phyloP scores from a whole-genome alignment of 1,140 invertebrate species.

The Contarinia nasturtii region DNA sequence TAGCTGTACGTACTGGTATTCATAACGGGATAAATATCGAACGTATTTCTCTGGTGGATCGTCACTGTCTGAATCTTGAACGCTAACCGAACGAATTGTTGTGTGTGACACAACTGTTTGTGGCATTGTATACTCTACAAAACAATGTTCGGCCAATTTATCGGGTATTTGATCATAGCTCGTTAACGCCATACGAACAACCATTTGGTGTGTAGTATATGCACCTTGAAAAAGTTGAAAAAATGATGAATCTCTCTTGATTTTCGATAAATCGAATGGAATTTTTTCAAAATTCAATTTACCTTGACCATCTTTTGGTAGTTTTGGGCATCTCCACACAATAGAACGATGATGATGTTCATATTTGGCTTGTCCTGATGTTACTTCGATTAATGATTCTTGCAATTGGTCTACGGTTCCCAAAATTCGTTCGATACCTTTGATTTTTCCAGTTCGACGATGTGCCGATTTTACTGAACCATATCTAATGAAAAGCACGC shows the following conservation, averaged over 20 bases:
- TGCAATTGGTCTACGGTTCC: slow-evolving; percentile 82
- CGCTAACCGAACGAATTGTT: slow-evolving; percentile 84
- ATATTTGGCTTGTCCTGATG: slow-evolving; percentile 96
- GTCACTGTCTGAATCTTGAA: slow-evolving; percentile 71
- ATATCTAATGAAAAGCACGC: slow-evolving; percentile 24
- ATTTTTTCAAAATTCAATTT: slow-evolving; percentile 7
- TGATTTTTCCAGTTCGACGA: slow-evolving; percentile 71
- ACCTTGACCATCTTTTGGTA: slow-evolving; percentile 97
- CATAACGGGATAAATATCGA: slow-evolving; percentile 86
- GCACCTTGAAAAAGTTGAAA: slow-evolving; percentile 50
- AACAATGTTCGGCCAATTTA: slow-evolving; percentile 66
- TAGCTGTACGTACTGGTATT: slow-evolving; percentile 70
- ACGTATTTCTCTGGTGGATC: slow-evolving; percentile 98
- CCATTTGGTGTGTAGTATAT: slow-evolving; percentile 88
- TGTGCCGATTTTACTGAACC: slow-evolving; percentile 97
- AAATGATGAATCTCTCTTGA: too few species aligned
- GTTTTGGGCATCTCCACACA: slow-evolving; percentile 90
- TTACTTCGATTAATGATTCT: slow-evolving; percentile 89
- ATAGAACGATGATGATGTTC: slow-evolving; percentile 95
- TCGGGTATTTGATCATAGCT: slow-evolving; percentile 95
- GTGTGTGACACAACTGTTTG: slow-evolving; percentile 93
- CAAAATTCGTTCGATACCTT: slow-evolving; percentile 84
- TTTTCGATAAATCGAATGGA: too few species aligned
- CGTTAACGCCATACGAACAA: slow-evolving; percentile 81
- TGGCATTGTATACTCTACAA: slow-evolving; percentile 97